Evolutionary conservation across 1,140 invertebrate species (phyloP).

Genomic region (Aphelenchoides fujianensis): DNA sequence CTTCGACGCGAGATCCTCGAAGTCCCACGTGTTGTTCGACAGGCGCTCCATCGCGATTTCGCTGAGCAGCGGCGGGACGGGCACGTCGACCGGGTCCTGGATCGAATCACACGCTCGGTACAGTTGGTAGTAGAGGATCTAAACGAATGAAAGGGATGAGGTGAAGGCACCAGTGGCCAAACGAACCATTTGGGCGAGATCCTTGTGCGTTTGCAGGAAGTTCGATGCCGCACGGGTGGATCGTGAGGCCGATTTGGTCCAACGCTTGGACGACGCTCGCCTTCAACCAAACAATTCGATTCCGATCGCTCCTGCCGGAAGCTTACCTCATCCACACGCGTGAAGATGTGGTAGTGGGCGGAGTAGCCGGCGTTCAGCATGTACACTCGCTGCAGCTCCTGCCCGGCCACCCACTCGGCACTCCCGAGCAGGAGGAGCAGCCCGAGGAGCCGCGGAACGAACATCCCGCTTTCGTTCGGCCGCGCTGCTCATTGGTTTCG

Average conservation of each 20-base stretch:
- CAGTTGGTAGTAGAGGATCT: background rate
- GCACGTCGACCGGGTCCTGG: background rate
- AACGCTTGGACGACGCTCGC: background rate
- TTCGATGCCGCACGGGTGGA: background rate
- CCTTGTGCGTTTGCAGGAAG: background rate
- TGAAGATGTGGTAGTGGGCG: constrained; percentile 5
- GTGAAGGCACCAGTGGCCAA: background rate
- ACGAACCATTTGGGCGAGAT: background rate
- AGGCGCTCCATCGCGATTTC: background rate
- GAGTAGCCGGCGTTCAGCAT: background rate
- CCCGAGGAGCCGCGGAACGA: too few species aligned
- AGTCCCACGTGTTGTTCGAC: background rate
- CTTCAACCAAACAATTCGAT: background rate
- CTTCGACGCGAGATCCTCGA: background rate
- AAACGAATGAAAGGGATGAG: too few species aligned
- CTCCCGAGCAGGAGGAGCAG: too few species aligned
- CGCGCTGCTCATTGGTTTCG: too few species aligned
- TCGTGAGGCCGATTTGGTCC: background rate
- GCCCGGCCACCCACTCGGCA: too few species aligned
- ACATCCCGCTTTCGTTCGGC: too few species aligned
- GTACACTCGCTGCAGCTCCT: background rate
- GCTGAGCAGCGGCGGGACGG: background rate
- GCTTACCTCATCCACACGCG: constrained; percentile 1
- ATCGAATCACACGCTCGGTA: background rate
- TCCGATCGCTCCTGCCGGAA: background rate